Base-by-base conservation (phyloP, 2,113 vertebrate species). In the Illadopsis cleaveri region DNA sequence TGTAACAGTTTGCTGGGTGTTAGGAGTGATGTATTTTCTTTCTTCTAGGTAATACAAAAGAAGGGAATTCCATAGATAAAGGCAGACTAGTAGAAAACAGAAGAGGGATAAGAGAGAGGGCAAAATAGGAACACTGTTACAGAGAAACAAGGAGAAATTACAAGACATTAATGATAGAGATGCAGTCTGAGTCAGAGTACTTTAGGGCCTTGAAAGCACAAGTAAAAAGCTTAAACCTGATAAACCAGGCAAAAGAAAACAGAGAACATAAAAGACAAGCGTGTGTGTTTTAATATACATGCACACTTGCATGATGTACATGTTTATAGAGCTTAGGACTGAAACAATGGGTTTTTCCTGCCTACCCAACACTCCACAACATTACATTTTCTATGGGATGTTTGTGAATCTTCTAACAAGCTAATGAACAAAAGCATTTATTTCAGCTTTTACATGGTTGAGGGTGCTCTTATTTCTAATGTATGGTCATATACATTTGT, bases 221-320 rank as follows among this genome's bases (percentile, higher is more conserved):
- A 64, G 68, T 38, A 25, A 75, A 70, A 86, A 27, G 19, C 47
- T 83, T 73, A 66, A 87, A 77, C 50, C 50, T 77, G 58, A 33
- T 45, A 65, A 8, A 69, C 10, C 28, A 69, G 11, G 28, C 44
- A 60, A 72, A 91, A 48, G 44, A 65, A 85, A 88, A 48, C 37
- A 28, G 27, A 68, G 53, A 45, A 61, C 2, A 8, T 37, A 10
- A 53, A 61, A 80, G 64, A 24, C 15, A 53, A 72, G 21, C 1
- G 0, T 18, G 20, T 42, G 6, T 35, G 25, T 30, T 17, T 40
- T 56, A 65, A 38, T 31, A 48, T 6, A 33, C 15, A 35, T 3
- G 6, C 0, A 1, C 15, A 15, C 6, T 30, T 18, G 13, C 5
- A 7, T 11, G 12, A 48, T 22, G 20, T 7, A 19, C 8, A 5